phyloP scores from a whole-genome alignment of 2,888 invertebrate species.

The Meghimatium bilineatum region DNA sequence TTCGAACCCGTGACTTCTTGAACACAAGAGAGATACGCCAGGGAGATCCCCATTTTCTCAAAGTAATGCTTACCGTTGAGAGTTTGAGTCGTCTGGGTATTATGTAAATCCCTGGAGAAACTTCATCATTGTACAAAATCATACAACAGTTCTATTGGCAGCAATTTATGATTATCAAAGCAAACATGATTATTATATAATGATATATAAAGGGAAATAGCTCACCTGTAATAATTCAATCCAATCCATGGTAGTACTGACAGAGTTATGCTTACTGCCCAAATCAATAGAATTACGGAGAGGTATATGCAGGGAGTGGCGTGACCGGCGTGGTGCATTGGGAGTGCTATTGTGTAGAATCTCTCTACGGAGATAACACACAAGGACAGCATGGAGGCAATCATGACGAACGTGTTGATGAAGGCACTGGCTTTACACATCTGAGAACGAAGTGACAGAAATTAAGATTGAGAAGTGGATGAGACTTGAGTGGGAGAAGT shows the following conservation, averaged over 20 bases:
- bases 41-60: too few species aligned
- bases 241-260: slow-evolving; percentile 53
- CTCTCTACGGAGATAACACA: slow-evolving; percentile 57
- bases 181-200: too few species aligned
- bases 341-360: slow-evolving; percentile 55
- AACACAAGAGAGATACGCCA: too few species aligned
- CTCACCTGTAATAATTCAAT: slow-evolving; percentile 50
- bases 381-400: slow-evolving; percentile 53
- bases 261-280: slow-evolving; percentile 47
- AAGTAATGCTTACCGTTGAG: too few species aligned
- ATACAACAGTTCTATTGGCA: too few species aligned
- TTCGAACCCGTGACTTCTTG: too few species aligned
- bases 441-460: neutral
- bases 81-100: too few species aligned
- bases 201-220: neutral
- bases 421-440: slow-evolving; percentile 52
- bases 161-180: too few species aligned
- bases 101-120: too few species aligned
- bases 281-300: slow-evolving; percentile 40
- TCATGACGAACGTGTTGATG: slow-evolving; percentile 50
- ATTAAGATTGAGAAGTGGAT: neutral
- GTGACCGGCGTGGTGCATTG: slow-evolving; percentile 59
- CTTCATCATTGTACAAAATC: too few species aligned
- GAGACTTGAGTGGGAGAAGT: neutral
- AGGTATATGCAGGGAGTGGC: slow-evolving; percentile 52